phyloP scores from a whole-genome alignment of 2,797 vertebrate species.

The Dendrocincla tyrannina region DNA sequence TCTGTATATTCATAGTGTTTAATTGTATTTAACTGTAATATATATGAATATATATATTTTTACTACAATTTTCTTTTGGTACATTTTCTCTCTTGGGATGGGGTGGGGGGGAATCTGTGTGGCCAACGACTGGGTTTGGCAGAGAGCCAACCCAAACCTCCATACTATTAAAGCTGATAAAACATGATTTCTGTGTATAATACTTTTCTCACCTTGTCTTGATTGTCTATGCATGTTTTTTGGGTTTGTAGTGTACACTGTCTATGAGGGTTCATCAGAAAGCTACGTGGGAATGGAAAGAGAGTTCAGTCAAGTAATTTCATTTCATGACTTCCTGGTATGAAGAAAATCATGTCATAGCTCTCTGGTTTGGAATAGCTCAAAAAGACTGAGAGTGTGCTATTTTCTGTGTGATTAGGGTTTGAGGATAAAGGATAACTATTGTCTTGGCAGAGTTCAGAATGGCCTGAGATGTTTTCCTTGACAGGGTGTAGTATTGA shows the following conservation, averaged over 20 bases:
- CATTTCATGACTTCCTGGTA: neutral
- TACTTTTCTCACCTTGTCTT: neutral
- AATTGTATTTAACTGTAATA: no score
- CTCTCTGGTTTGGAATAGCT: neutral
- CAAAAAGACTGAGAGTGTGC: neutral
- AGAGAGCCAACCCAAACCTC: no score
- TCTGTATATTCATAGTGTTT: no score
- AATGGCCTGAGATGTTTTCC: neutral
- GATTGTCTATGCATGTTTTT: neutral
- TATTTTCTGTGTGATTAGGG: neutral
- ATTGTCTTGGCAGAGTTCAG: neutral
- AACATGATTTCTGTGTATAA: fast-evolving
- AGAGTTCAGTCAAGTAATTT: neutral
- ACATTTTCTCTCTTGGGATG: no score
- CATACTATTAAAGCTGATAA: neutral
- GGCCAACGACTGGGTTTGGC: no score
- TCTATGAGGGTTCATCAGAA: neutral
- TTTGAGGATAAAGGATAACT: neutral
- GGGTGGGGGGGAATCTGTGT: no score
- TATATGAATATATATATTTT: no score
- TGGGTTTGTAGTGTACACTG: neutral
- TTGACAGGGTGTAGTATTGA: neutral
- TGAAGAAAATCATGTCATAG: neutral
- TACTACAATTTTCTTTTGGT: no score
- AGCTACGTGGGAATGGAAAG: neutral